A percentile compares a stretch with the other conserved stretches of the same genome.
Conservation (phyloP, 2,113 vertebrate genomes). For the Harpagus bidentatus region DNA sequence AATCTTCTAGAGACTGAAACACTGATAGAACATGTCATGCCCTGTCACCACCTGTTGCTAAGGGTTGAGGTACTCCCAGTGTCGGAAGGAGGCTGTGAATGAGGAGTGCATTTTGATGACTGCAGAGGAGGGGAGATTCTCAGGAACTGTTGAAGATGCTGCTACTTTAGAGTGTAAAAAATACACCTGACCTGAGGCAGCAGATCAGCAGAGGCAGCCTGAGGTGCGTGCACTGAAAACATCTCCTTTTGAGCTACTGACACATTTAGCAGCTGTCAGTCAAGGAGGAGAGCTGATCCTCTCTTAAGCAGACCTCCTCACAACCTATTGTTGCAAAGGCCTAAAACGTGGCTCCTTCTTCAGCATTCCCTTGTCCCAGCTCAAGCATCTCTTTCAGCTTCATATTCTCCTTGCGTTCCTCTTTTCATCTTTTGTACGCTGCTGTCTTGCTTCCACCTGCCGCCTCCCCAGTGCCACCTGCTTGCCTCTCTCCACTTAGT, state of each 20-base stretch:
- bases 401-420: neutral
- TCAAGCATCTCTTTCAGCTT: neutral
- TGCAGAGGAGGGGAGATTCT: neutral
- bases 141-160: neutral
- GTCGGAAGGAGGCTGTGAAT: neutral
- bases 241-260: conserved; percentile 20
- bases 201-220: conserved; percentile 13
- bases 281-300: conserved; percentile 17
- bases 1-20: conserved; percentile 2
- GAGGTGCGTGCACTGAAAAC: neutral
- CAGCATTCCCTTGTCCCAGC: neutral
- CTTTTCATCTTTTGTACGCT: neutral
- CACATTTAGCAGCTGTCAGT: conserved; percentile 40
- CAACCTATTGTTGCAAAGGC: neutral
- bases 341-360: neutral
- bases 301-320: neutral
- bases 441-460: neutral
- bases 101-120: conserved; percentile 47
- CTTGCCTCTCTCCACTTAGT: neutral
- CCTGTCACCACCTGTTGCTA: conserved; percentile 56
- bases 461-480: neutral
- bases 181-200: conserved; percentile 2
- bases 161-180: neutral
- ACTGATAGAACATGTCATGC: conserved; percentile 23
- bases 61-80: conserved; percentile 26